These are phyloP conservation scores for Asobara japonica DNA, from an alignment of 1,140 invertebrate species.

Conservation along the genomic window DNA sequence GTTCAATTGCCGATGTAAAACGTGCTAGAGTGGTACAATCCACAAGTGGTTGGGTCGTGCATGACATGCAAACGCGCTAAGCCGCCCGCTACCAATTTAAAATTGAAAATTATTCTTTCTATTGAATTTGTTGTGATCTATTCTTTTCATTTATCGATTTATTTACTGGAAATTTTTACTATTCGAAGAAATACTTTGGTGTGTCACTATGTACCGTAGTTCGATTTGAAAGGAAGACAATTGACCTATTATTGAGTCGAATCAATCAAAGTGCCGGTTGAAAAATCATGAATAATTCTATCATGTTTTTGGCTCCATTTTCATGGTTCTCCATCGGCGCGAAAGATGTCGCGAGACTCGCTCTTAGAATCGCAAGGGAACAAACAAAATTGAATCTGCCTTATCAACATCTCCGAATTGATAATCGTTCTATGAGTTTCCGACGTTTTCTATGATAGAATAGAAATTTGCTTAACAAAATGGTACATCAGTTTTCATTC, in stretches of 20 bases:
- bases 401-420: not conserved
- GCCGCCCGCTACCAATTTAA: slow-evolving; percentile 6
- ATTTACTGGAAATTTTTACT: not conserved
- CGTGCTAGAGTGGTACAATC: slow-evolving; percentile 38
- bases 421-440: too few relatives aligned
- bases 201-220: too few relatives aligned
- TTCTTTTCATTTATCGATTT: not conserved
- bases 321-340: not conserved
- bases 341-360: not conserved
- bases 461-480: too few relatives aligned
- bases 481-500: too few relatives aligned
- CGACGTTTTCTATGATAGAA: too few relatives aligned
- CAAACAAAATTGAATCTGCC: not conserved
- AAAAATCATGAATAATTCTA: not conserved
- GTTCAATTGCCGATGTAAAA: not conserved
- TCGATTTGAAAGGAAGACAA: too few relatives aligned
- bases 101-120: not conserved
- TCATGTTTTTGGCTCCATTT: slow-evolving; percentile 8
- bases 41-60: slow-evolving; percentile 56
- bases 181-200: too few relatives aligned
- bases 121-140: not conserved
- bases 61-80: slow-evolving; percentile 24
- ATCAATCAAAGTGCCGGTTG: not conserved
- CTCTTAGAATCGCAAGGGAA: not conserved
- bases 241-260: too few relatives aligned